A percentile compares a stretch with the other conserved stretches of the same genome.
These are phyloP conservation scores for Nibea coibor DNA, from an alignment of 2,113 vertebrate species.

Conservation along the genomic window DNA sequence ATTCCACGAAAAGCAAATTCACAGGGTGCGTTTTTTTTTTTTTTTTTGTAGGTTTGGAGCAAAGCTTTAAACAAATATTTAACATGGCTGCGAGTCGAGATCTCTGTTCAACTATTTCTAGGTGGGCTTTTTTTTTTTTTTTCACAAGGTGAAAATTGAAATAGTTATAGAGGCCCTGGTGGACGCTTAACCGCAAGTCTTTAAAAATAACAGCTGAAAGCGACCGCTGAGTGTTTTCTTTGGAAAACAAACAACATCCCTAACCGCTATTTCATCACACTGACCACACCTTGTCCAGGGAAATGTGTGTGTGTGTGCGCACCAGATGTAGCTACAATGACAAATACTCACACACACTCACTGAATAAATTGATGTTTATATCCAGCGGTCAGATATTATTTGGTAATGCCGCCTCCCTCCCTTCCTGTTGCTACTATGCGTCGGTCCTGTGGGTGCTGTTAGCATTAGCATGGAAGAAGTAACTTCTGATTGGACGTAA, in stretches of 20 bases:
- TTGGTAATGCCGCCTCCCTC: slow-evolving; percentile 1
- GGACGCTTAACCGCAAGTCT: slow-evolving; percentile 68
- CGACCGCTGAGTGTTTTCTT: slow-evolving; percentile 72
- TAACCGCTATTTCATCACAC: slow-evolving; percentile 64
- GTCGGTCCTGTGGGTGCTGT: slow-evolving; percentile 2
- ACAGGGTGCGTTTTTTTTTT: slow-evolving; percentile 1
- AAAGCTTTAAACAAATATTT: slow-evolving; percentile 76
- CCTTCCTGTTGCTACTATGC: slow-evolving; percentile 18
- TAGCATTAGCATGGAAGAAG: not conserved
- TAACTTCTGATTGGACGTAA: too few species aligned
- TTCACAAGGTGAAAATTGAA: slow-evolving; percentile 73
- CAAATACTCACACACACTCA: slow-evolving; percentile 14
- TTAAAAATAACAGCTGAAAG: slow-evolving; percentile 78
- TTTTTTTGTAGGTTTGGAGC: slow-evolving; percentile 46
- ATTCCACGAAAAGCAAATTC: slow-evolving; percentile 48
- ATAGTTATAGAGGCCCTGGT: slow-evolving; percentile 51
- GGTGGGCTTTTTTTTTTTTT: slow-evolving; percentile 59
- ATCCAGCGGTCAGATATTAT: slow-evolving; percentile 21
- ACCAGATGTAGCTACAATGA: slow-evolving; percentile 6
- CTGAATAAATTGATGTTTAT: slow-evolving; percentile 21
- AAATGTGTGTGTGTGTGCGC: slow-evolving; percentile 43
- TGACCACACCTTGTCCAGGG: slow-evolving; percentile 56
- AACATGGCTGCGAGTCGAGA: slow-evolving; percentile 56
- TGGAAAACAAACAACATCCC: slow-evolving; percentile 79
- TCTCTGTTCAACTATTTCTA: slow-evolving; percentile 67